Evolutionary conservation across 2,113 vertebrate genomes (phyloP).

Genomic region (Hoplias malabaricus): DNA sequence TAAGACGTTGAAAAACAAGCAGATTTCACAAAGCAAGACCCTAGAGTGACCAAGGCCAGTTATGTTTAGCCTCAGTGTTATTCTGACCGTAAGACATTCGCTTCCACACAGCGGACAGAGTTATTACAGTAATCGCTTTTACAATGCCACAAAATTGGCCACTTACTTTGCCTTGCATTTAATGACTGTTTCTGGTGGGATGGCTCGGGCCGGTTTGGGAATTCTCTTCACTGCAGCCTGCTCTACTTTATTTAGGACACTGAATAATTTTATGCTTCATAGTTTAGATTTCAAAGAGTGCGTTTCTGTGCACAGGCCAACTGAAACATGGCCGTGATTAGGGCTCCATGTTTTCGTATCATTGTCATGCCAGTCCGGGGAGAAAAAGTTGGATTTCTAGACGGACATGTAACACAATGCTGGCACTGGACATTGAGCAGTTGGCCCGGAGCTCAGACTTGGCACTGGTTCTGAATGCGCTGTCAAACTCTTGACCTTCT

Average conservation of each 20-base stretch:
- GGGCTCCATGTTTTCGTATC: constrained; percentile 40
- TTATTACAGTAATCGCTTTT: constrained; percentile 40
- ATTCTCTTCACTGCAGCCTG: constrained; percentile 29
- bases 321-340: constrained; percentile 51
- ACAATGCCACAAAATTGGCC: constrained; percentile 29
- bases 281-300: constrained; percentile 43
- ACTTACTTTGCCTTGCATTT: constrained; percentile 32
- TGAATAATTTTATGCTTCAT: constrained; percentile 32
- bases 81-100: constrained; percentile 18
- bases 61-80: constrained; percentile 17
- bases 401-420: constrained; percentile 40
- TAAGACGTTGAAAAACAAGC: constrained; percentile 1
- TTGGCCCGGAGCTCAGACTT: constrained; percentile 10
- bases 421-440: constrained; percentile 24
- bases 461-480: constrained; percentile 10
- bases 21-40: constrained; percentile 13
- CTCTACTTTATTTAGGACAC: constrained; percentile 28
- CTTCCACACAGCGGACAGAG: neutral
- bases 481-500: constrained; percentile 27
- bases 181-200: constrained; percentile 36
- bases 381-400: constrained; percentile 41
- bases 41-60: neutral
- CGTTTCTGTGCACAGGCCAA: constrained; percentile 47
- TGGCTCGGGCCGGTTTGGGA: constrained; percentile 20
- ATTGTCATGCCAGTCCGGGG: constrained; percentile 39